These are phyloP conservation scores for Philopotamus ludificatus DNA, from an alignment of 1,140 invertebrate genomes.

Conservation along the genomic window DNA sequence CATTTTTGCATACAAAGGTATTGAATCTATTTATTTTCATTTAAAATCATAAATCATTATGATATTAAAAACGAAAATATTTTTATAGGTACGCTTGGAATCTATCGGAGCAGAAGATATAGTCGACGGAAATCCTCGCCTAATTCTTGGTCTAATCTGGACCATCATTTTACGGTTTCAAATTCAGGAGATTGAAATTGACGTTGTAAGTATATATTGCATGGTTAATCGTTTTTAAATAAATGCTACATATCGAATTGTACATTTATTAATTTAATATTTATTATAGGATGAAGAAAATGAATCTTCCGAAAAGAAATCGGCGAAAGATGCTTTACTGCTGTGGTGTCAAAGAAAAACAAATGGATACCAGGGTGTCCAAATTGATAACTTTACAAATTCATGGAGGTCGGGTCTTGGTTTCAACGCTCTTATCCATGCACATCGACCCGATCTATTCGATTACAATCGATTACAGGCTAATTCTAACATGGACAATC, in stretches of 20 bases:
- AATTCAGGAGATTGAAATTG: slow-evolving; percentile 98
- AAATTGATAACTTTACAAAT: slow-evolving; percentile 78
- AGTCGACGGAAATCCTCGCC: slow-evolving; percentile 92
- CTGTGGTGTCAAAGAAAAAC: slow-evolving; percentile 99
- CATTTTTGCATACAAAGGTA: slow-evolving; percentile 97
- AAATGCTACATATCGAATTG: neutral
- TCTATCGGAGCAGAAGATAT: slow-evolving; percentile 99
- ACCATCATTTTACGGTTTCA: slow-evolving; percentile 96
- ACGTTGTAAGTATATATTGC: slow-evolving; percentile 74
- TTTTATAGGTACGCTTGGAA: slow-evolving; percentile 82
- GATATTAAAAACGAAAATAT: slow-evolving; percentile 7
- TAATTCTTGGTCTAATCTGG: slow-evolving; percentile 98
- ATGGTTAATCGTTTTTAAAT: neutral
- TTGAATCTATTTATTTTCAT: slow-evolving; percentile 32
- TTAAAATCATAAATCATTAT: neutral
- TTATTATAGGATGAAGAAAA: slow-evolving; percentile 87
- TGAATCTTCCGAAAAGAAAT: slow-evolving; percentile 97
- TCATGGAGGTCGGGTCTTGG: slow-evolving; percentile 95
- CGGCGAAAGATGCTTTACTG: slow-evolving; percentile 96
- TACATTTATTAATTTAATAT: slow-evolving; percentile 1
- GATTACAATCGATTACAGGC: slow-evolving; percentile 77
- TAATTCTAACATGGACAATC: slow-evolving; percentile 82
- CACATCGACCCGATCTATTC: slow-evolving; percentile 91
- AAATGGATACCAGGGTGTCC: slow-evolving; percentile 84
- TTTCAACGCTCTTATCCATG: slow-evolving; percentile 96